phyloP scores from a whole-genome alignment of 2,888 invertebrate genomes.

The Tenodera sinensis region DNA sequence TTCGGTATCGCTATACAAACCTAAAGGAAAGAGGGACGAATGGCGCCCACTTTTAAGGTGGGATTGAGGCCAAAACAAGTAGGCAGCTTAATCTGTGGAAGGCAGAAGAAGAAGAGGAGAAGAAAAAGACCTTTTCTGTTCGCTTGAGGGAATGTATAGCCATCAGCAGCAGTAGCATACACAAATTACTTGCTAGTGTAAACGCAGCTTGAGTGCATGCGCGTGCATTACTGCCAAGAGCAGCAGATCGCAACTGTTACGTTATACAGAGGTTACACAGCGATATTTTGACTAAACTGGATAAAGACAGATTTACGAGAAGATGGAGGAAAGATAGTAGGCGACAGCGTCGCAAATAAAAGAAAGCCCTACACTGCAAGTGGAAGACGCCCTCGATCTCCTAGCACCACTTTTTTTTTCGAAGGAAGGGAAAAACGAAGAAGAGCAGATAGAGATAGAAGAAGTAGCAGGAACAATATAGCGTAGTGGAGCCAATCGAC shows the following conservation, averaged over 20 bases:
- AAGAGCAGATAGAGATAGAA: background rate
- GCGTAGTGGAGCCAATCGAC: slow-evolving; percentile 20
- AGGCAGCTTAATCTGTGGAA: too few relatives aligned
- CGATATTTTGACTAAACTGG: background rate
- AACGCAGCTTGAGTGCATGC: background rate
- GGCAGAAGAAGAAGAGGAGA: too few relatives aligned
- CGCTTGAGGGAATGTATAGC: too few relatives aligned
- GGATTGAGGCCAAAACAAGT: too few relatives aligned
- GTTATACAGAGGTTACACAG: background rate
- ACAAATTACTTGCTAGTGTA: too few relatives aligned
- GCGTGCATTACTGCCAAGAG: background rate
- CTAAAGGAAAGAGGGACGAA: too few relatives aligned
- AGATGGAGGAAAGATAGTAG: background rate
- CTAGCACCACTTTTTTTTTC: background rate
- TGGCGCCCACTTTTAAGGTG: too few relatives aligned
- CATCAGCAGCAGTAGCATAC: too few relatives aligned
- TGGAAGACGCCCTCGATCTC: background rate
- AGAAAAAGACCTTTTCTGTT: too few relatives aligned
- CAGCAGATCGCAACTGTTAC: background rate
- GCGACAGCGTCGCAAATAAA: background rate
- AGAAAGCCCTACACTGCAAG: background rate
- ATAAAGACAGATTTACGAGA: background rate
- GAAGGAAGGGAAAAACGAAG: background rate
- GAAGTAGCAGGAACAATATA: slow-evolving; percentile 3
- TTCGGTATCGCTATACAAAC: too few relatives aligned